A percentile compares a stretch with the other conserved stretches of the same genome.
Evolutionary conservation across 2,113 vertebrate species (phyloP).

Genomic region (Todiramphus chloris): DNA sequence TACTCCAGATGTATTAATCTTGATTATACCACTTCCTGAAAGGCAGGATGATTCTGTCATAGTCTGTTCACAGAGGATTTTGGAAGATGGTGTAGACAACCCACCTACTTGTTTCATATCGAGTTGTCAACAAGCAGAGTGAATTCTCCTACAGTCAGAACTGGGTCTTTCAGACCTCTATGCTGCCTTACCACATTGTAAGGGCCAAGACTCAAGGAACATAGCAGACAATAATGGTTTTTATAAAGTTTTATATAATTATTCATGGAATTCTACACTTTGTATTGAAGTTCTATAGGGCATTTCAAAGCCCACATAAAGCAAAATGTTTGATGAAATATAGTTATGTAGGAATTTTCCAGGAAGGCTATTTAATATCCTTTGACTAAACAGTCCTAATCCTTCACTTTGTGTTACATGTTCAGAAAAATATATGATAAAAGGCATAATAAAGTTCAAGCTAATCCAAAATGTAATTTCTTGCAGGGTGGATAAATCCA

Average conservation of each 20-base stretch:
- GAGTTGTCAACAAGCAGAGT: not conserved
- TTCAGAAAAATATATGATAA: not conserved
- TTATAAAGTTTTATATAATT: not conserved
- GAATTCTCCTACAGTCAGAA: not conserved
- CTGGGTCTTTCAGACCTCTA: not conserved
- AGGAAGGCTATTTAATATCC: not conserved
- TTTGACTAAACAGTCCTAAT: not conserved
- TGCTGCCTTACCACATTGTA: not conserved
- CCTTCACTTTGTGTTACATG: not conserved
- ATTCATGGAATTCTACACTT: not conserved
- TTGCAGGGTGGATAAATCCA: not conserved
- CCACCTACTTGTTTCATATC: not conserved
- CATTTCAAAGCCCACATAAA: not conserved
- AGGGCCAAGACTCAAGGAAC: not conserved
- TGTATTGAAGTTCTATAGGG: not conserved
- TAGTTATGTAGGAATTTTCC: not conserved
- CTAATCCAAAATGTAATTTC: slow-evolving; percentile 24
- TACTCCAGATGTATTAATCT: not conserved
- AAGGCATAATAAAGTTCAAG: not conserved
- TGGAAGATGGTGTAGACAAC: not conserved
- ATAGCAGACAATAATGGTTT: not conserved
- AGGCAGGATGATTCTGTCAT: not conserved
- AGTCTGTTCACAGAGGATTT: not conserved
- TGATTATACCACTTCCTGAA: not conserved
- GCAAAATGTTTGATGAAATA: not conserved